phyloP scores from a whole-genome alignment of 2,797 vertebrate species.

The Megalops cyprinoides region DNA sequence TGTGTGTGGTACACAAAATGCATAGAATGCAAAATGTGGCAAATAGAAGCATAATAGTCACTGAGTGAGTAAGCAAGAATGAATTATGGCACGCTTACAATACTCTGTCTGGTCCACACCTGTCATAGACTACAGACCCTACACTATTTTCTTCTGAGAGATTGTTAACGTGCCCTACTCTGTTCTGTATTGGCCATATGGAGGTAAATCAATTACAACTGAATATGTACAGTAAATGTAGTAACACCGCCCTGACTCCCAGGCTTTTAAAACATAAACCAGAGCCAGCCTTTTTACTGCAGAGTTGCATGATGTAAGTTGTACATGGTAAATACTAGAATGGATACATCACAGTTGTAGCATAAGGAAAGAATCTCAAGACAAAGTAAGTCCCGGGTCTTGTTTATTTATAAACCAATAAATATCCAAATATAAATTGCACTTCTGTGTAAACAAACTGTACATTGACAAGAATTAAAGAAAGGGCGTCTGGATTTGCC shows the following conservation, averaged over 20 bases:
- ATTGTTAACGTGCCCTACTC: not conserved
- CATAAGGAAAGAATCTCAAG: not conserved
- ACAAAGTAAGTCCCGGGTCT: slow-evolving; percentile 65
- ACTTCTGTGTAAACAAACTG: slow-evolving; percentile 85
- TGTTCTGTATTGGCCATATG: not conserved
- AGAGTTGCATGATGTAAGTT: too few species aligned
- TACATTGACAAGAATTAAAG: slow-evolving; percentile 77
- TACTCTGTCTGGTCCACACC: not conserved
- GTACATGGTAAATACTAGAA: not conserved
- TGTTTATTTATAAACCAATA: slow-evolving; percentile 89
- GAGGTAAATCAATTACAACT: not conserved
- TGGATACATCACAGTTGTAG: not conserved
- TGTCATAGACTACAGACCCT: not conserved
- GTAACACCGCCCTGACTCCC: too few species aligned
- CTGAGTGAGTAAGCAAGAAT: not conserved
- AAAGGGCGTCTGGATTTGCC: slow-evolving; percentile 50
- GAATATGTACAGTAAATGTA: slow-evolving; percentile 16
- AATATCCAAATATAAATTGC: slow-evolving; percentile 84
- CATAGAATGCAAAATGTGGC: not conserved
- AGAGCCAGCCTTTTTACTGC: too few species aligned
- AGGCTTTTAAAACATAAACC: too few species aligned
- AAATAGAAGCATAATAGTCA: not conserved
- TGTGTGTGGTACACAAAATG: not conserved
- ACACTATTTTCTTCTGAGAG: not conserved
- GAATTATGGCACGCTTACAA: not conserved